Evolutionary conservation across 1,140 invertebrate species (phyloP).

Genomic region (Contarinia nasturtii): DNA sequence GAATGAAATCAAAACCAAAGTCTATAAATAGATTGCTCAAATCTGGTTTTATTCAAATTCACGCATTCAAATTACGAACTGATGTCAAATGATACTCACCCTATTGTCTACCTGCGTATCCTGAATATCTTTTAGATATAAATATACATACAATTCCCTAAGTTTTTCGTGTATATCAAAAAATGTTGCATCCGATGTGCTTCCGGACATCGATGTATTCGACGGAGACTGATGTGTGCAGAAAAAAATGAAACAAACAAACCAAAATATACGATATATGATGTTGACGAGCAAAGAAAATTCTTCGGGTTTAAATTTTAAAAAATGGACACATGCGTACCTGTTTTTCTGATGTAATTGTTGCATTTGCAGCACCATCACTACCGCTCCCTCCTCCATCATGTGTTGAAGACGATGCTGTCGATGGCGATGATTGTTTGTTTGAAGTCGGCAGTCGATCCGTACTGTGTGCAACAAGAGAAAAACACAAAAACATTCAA

Average conservation of each 20-base stretch:
- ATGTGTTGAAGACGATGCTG: constrained; percentile 6
- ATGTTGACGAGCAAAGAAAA: too few relatives aligned
- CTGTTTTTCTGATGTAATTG: too few relatives aligned
- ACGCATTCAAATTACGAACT: too few relatives aligned
- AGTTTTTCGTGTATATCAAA: constrained; percentile 39
- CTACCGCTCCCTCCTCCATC: neutral
- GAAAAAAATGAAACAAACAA: too few relatives aligned
- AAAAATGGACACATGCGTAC: too few relatives aligned
- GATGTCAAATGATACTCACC: constrained; percentile 10
- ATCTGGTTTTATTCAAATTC: too few relatives aligned
- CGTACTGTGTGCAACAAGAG: neutral
- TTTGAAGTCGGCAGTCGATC: constrained; percentile 4
- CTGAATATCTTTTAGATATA: constrained; percentile 18
- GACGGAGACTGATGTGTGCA: too few relatives aligned
- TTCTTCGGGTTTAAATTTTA: too few relatives aligned
- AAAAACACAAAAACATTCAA: neutral
- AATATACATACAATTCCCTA: constrained; percentile 28
- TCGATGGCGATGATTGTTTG: neutral
- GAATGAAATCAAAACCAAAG: too few relatives aligned
- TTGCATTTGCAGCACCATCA: neutral
- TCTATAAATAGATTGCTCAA: too few relatives aligned
- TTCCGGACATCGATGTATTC: too few relatives aligned
- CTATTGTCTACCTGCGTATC: constrained; percentile 15
- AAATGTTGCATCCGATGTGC: constrained; percentile 9
- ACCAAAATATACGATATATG: too few relatives aligned